These are phyloP conservation scores for Acronicta alni DNA, from an alignment of 2,888 invertebrate species.

Conservation along the genomic window DNA sequence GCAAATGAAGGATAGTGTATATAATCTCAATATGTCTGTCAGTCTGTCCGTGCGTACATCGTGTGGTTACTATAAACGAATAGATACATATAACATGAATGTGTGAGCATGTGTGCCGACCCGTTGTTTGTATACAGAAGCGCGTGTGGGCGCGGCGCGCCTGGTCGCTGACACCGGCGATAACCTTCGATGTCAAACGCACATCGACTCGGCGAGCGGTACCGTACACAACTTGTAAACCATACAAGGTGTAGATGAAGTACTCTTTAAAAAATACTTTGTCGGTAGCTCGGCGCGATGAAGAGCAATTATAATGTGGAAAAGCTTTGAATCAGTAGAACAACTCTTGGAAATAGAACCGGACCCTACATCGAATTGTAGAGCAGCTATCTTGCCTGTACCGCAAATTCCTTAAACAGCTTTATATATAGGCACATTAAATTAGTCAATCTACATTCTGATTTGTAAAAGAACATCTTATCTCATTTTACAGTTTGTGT, in stretches of 20 bases:
- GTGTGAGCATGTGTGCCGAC: slow-evolving; percentile 65
- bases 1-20: slow-evolving; percentile 68
- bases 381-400: slow-evolving; percentile 47
- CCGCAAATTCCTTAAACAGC: slow-evolving; percentile 54
- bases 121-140: slow-evolving; percentile 81
- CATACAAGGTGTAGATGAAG: slow-evolving; percentile 36
- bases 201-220: slow-evolving; percentile 73
- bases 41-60: slow-evolving; percentile 48
- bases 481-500: too few species aligned
- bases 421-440: neutral
- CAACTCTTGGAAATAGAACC: slow-evolving; percentile 49
- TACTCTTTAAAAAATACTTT: slow-evolving; percentile 20
- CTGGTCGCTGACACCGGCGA: slow-evolving; percentile 87
- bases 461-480: slow-evolving; percentile 9
- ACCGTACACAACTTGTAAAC: slow-evolving; percentile 56
- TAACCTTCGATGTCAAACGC: slow-evolving; percentile 87
- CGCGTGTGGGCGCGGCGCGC: slow-evolving; percentile 82
- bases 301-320: slow-evolving; percentile 3
- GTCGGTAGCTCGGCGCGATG: neutral
- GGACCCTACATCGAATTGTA: slow-evolving; percentile 49
- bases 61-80: slow-evolving; percentile 28
- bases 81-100: slow-evolving; percentile 24
- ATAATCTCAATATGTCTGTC: slow-evolving; percentile 59
- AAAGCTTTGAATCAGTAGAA: slow-evolving; percentile 16
- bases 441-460: slow-evolving; percentile 7